phyloP scores from a whole-genome alignment of 2,888 invertebrate species.

The Ctena decussata region DNA sequence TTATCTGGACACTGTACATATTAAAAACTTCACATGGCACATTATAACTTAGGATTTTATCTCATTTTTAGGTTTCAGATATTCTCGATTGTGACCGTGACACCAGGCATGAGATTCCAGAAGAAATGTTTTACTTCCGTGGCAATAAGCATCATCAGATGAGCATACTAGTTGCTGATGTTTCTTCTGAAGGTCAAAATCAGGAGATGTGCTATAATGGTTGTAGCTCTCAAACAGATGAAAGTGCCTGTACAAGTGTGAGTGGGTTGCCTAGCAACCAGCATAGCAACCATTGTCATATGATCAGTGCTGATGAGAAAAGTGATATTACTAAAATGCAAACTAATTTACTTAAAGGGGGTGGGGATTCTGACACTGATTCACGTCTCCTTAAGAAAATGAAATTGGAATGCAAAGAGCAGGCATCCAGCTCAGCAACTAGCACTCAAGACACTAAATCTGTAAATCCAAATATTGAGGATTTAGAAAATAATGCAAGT shows the following conservation, averaged over 20 bases:
- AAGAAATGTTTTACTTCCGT: conserved; percentile 33
- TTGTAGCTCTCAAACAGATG: neutral
- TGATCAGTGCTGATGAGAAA: neutral
- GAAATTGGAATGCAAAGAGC: neutral
- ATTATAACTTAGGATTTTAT: too few species aligned
- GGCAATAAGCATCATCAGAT: conserved; percentile 64
- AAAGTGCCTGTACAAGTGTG: neutral
- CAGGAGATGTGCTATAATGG: neutral
- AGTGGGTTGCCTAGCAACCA: neutral
- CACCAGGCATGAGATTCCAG: too few species aligned
- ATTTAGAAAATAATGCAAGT: neutral
- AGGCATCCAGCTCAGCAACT: neutral
- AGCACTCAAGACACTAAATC: neutral
- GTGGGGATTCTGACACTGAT: neutral
- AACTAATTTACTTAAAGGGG: neutral
- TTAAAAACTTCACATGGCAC: too few species aligned
- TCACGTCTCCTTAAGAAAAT: neutral
- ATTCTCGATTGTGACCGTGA: too few species aligned
- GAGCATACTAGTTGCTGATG: conserved; percentile 67
- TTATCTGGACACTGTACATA: too few species aligned
- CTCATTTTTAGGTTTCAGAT: too few species aligned
- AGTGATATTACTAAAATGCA: neutral
- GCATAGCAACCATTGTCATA: neutral
- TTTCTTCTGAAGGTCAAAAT: conserved; percentile 8
- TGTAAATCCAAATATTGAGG: neutral